phyloP scores from a whole-genome alignment of 1,140 invertebrate species.

The Atta texana region DNA sequence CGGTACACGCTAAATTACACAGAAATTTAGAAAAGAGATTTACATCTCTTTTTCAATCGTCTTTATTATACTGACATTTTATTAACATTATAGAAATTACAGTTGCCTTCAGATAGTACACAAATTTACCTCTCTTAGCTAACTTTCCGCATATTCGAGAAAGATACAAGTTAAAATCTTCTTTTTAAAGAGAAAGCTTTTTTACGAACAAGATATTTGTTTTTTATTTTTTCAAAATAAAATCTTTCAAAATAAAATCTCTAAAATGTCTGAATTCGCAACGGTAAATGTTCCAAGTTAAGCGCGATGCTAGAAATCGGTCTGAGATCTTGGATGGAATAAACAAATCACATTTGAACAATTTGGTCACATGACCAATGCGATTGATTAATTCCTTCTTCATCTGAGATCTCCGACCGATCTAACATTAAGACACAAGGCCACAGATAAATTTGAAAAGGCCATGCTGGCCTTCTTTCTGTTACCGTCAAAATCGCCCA shows the following conservation, averaged over 20 bases:
- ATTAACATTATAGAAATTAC: slow-evolving; percentile 19
- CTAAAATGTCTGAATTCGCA: too few species aligned
- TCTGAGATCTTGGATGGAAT: too few species aligned
- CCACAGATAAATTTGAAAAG: too few species aligned
- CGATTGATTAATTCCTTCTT: too few species aligned
- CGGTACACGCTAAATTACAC: neutral
- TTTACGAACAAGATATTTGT: neutral
- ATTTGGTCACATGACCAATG: too few species aligned
- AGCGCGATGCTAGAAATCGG: too few species aligned
- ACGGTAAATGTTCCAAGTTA: too few species aligned
- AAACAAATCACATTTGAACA: too few species aligned
- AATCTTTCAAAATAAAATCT: neutral
- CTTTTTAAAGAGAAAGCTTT: neutral
- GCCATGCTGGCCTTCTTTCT: too few species aligned
- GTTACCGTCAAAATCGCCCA: too few species aligned
- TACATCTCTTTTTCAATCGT: neutral
- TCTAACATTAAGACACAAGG: too few species aligned
- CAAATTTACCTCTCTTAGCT: neutral
- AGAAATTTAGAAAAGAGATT: neutral
- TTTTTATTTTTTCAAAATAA: neutral
- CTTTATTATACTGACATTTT: slow-evolving; percentile 22
- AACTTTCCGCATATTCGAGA: neutral
- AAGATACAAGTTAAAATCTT: neutral
- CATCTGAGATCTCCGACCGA: too few species aligned
- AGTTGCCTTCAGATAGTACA: slow-evolving; percentile 2